Evolutionary conservation across 2,888 invertebrate species (phyloP).

Genomic region (Tetanocera ferruginea): DNA sequence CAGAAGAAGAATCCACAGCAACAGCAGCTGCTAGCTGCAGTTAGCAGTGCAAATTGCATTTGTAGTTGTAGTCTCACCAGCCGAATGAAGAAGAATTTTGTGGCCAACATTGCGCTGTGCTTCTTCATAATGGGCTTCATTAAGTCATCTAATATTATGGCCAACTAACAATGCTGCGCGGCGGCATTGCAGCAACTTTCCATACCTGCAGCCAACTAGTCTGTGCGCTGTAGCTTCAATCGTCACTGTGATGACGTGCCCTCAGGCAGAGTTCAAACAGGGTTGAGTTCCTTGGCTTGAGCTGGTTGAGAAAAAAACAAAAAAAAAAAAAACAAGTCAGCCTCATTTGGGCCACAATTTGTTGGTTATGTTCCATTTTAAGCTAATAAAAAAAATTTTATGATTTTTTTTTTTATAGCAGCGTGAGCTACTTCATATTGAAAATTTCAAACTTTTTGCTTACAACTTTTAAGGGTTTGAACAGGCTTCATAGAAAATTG

Average conservation of each 20-base stretch:
- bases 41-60: neutral
- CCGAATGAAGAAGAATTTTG: neutral
- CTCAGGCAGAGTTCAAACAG: neutral
- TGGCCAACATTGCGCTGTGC: neutral
- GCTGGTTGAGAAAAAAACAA: no score
- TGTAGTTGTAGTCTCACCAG: neutral
- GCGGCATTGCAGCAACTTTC: neutral
- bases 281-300: neutral
- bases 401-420: no score
- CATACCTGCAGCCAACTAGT: slow-evolving; percentile 7
- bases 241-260: neutral
- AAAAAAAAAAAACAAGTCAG: no score
- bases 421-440: no score
- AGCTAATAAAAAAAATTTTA: no score
- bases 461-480: no score
- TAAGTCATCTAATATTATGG: slow-evolving; percentile 10
- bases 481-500: no score
- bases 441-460: no score
- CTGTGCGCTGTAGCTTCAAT: neutral
- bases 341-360: no score
- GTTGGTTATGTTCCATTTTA: no score
- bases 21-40: neutral
- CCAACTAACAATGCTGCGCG: neutral
- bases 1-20: neutral
- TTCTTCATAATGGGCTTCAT: neutral